These are phyloP conservation scores for Chaetogeoica ovagalla DNA, from an alignment of 2,888 invertebrate genomes.

Conservation along the genomic window DNA sequence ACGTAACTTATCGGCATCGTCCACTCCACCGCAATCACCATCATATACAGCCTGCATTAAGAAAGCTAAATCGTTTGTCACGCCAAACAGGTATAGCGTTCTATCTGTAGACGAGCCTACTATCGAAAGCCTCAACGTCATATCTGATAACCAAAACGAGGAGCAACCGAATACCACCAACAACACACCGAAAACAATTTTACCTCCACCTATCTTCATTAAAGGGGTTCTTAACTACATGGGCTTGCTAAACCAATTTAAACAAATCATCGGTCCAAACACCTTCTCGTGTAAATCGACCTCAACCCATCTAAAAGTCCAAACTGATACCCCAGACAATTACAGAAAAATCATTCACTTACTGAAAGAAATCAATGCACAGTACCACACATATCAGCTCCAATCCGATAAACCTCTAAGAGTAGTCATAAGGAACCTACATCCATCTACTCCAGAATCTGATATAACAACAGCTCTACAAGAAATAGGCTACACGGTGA, in stretches of 20 bases:
- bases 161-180: constrained; percentile 24
- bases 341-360: constrained; percentile 35
- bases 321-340: constrained; percentile 19
- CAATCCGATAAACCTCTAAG: constrained; percentile 4
- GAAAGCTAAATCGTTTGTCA: constrained; percentile 24
- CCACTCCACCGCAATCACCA: constrained; percentile 18
- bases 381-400: too few relatives aligned
- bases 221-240: constrained; percentile 22
- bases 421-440: constrained; percentile 33
- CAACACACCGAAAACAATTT: constrained; percentile 9
- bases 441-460: constrained; percentile 27
- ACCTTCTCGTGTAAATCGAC: constrained; percentile 33
- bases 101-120: neutral
- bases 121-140: neutral
- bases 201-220: constrained; percentile 27
- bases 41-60: neutral
- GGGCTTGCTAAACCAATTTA: constrained; percentile 7
- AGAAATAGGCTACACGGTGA: constrained; percentile 18
- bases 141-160: constrained; percentile 21
- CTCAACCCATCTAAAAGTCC: constrained; percentile 32
- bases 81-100: constrained; percentile 9
- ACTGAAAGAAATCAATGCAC: neutral
- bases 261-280: constrained; percentile 32
- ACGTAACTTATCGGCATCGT: constrained; percentile 18
- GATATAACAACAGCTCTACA: constrained; percentile 30